These are phyloP conservation scores for Frankliniella intonsa DNA, from an alignment of 2,888 invertebrate species.

Conservation along the genomic window DNA sequence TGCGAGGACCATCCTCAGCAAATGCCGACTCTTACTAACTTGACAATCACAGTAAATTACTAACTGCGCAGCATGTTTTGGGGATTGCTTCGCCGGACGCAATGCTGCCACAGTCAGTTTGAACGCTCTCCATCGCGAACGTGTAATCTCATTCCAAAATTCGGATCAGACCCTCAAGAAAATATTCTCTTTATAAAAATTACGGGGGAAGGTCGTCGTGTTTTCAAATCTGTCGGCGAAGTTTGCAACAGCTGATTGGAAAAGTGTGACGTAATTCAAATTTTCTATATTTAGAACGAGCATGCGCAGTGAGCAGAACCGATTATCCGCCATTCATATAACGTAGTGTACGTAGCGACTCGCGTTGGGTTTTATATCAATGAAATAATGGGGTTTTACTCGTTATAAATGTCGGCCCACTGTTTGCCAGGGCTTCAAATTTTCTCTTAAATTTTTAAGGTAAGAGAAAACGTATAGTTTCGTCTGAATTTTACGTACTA, in stretches of 20 bases:
- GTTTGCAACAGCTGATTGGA: conserved; percentile 22
- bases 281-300: conserved; percentile 17
- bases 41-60: no score
- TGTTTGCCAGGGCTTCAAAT: neutral
- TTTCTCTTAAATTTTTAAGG: neutral
- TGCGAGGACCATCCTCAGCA: no score
- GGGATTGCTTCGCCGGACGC: no score
- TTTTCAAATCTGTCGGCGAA: neutral
- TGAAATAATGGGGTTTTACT: neutral
- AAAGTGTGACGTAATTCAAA: conserved; percentile 16
- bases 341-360: conserved; percentile 22
- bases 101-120: neutral
- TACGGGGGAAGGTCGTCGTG: no score
- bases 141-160: no score
- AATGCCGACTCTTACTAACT: no score
- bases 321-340: conserved; percentile 23
- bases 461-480: neutral
- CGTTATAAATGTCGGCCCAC: neutral
- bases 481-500: neutral
- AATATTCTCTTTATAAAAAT: no score
- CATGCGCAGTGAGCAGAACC: conserved; percentile 10
- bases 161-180: no score
- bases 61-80: no score
- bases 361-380: neutral
- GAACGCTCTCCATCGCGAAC: no score